Evolutionary conservation across 2,113 vertebrate species (phyloP), one percentile per base, ranked within the genome.

Genomic region (Poicephalus meyeri): DNA sequence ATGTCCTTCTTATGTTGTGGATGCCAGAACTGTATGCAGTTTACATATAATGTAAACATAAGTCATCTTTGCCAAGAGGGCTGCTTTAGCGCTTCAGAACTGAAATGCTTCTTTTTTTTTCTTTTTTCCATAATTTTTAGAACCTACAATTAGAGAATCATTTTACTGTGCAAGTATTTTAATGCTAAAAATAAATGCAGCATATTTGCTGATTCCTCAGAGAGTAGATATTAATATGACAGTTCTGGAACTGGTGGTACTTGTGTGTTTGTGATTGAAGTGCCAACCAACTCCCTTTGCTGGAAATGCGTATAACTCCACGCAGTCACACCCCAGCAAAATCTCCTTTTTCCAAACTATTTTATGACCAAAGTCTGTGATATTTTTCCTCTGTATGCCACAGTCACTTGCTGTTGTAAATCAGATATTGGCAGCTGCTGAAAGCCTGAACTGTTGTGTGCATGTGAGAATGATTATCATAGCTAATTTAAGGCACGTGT

Each of bases 401-500:
- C 31, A 33, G 61, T 89, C 61, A 23, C 44, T 94, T 76, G 69
- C 28, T 81, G 21, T 52, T 86, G 3, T 89, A 86, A 73, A 49
- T 86, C 56, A 81, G 41, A 61, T 21, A 24, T 24, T 63, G 68
- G 44, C 72, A 60, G 65, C 53, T 66, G 70, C 78, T 92, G 13
- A 87, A 90, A 78, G 66, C 70, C 53, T 94, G 56, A 83, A 58
- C 46, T n/a, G 47, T 79, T 83, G 61, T 1, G 1, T 56, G 49
- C 89, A 85, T 71, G 90, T 96, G 95, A 89, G 41, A 96, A 81
- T 26, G 33, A 91, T 95, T 92, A 61, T 83, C 80, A 66, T 44
- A 90, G 74, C 46, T 96, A 85, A 93, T 79, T 95, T 77, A 55
- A 91, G 65, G 89, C 93, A 96, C 66, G 20, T 96, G 95, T 85